phyloP scores from a whole-genome alignment of 2,797 vertebrate species.

The Spinus olivaceus region DNA sequence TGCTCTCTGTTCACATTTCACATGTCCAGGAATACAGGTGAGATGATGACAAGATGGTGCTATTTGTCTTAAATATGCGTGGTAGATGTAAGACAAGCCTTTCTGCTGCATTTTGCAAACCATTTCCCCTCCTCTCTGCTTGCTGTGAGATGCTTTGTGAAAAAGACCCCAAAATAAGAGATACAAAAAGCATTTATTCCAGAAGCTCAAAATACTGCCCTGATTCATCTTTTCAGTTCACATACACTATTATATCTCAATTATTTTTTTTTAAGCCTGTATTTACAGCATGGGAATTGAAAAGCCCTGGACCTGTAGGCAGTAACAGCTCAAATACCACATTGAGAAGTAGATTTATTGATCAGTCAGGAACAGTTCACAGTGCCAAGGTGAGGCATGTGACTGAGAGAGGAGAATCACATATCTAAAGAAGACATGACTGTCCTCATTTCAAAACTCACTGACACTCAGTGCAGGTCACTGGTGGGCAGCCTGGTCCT shows the following conservation, averaged over 20 bases:
- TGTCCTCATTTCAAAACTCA: background rate
- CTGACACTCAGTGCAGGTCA: background rate
- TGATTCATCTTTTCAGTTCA: background rate
- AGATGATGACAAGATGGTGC: background rate
- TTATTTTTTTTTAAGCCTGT: background rate
- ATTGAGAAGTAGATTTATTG: background rate
- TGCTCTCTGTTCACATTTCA: background rate
- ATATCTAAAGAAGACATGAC: background rate
- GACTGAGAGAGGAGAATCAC: background rate
- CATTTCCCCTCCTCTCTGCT: background rate
- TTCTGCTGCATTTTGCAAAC: background rate
- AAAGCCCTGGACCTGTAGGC: background rate
- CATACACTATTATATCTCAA: background rate
- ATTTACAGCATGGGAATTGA: background rate
- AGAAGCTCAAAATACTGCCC: background rate
- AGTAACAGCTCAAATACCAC: background rate
- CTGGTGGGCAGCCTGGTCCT: background rate
- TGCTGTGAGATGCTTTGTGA: background rate
- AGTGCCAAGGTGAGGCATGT: background rate
- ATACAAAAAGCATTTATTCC: background rate
- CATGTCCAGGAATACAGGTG: background rate
- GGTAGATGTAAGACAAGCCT: background rate
- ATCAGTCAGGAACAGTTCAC: background rate
- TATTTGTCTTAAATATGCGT: background rate
- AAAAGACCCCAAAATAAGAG: background rate